These are phyloP conservation scores for Meloidogyne exigua DNA, from an alignment of 1,140 invertebrate species.

Conservation along the genomic window DNA sequence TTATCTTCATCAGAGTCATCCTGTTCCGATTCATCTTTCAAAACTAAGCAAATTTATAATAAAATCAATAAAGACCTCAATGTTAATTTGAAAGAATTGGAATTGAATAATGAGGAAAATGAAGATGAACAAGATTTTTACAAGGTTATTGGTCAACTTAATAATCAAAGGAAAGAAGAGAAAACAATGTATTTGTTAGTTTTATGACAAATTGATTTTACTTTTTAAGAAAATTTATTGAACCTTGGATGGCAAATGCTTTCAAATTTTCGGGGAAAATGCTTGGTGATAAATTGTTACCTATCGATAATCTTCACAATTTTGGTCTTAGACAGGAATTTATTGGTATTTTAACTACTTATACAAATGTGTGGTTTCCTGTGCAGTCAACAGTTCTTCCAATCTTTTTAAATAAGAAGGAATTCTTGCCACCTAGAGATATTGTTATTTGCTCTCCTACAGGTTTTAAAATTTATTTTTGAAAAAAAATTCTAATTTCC, in stretches of 20 bases:
- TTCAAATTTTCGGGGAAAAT: not conserved
- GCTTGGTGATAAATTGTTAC: not conserved
- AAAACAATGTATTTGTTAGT: not conserved
- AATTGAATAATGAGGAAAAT: not conserved
- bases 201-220: not conserved
- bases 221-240: not conserved
- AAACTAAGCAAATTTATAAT: not conserved
- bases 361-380: conserved; percentile 42
- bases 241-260: not conserved
- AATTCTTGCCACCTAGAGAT: conserved; percentile 44
- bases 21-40: not conserved
- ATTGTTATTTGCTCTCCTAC: conserved; percentile 48
- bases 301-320: not conserved
- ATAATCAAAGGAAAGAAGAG: not conserved
- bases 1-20: not conserved
- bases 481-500: not conserved
- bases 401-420: conserved; percentile 24
- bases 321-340: conserved; percentile 28
- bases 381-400: conserved; percentile 48
- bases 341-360: conserved; percentile 21
- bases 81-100: not conserved
- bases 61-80: not conserved
- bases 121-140: not conserved
- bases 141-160: not conserved
- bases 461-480: not conserved